These are phyloP conservation scores for Catocala nupta DNA, from an alignment of 2,888 invertebrate genomes.

Conservation along the genomic window DNA sequence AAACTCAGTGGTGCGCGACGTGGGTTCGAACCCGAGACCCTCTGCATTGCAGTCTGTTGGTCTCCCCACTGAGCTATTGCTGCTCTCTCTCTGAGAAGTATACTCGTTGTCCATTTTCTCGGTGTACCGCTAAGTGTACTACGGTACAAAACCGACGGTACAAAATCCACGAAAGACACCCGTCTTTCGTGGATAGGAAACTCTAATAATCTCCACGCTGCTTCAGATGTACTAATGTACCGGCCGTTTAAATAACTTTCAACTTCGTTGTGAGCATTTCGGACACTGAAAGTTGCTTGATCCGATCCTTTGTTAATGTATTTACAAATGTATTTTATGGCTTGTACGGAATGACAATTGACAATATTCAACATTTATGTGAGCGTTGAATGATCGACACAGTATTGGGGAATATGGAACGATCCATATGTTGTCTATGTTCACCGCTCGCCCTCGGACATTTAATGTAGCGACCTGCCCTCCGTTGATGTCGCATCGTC, in stretches of 20 bases:
- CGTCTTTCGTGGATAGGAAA: constrained; percentile 8
- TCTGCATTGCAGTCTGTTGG: too few species aligned
- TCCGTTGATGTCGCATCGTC: constrained; percentile 1
- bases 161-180: too few species aligned
- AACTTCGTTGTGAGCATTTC: constrained; percentile 7
- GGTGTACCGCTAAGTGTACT: rapidly evolving
- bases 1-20: too few species aligned
- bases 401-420: constrained; percentile 12
- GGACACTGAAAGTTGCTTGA: constrained; percentile 2
- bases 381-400: constrained; percentile 11
- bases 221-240: constrained; percentile 19
- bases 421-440: constrained; percentile 12
- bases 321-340: constrained; percentile 16
- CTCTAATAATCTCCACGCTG: constrained; percentile 15
- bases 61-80: too few species aligned
- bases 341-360: constrained; percentile 5
- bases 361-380: constrained; percentile 11
- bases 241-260: constrained; percentile 20
- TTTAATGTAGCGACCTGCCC: constrained; percentile 2
- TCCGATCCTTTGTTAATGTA: constrained; percentile 42
- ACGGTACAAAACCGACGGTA: too few species aligned
- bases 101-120: too few species aligned
- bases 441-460: not conserved
- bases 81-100: not conserved
- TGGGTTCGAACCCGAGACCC: too few species aligned